Percentiles rank a stretch among this genome's conserved stretches.
Evolutionary conservation across 2,888 invertebrate genomes (phyloP).

Genomic region (Pyrochroa serraticornis): DNA sequence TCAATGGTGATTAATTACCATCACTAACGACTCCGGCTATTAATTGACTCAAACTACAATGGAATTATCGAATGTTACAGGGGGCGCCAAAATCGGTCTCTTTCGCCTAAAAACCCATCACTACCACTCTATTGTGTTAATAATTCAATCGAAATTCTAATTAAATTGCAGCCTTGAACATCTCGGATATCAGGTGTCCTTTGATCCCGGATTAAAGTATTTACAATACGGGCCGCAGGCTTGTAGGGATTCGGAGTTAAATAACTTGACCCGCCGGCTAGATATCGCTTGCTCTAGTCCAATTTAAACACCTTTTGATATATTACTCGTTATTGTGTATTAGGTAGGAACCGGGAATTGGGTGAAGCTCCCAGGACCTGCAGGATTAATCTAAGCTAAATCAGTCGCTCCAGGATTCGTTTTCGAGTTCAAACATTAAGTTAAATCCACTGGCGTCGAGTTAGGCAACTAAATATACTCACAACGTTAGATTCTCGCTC

Average conservation of each 20-base stretch:
- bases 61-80: too few species aligned
- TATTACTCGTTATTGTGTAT: slow-evolving; percentile 25
- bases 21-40: too few species aligned
- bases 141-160: slow-evolving; percentile 29
- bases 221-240: slow-evolving; percentile 27
- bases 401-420: too few species aligned
- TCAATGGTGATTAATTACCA: too few species aligned
- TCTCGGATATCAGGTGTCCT: slow-evolving; percentile 30
- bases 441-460: too few species aligned
- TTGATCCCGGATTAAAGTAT: slow-evolving; percentile 33
- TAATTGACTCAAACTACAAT: too few species aligned
- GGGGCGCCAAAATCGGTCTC: too few species aligned
- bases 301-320: slow-evolving; percentile 24
- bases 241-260: slow-evolving; percentile 32
- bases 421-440: too few species aligned
- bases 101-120: not conserved
- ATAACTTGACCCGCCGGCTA: slow-evolving; percentile 30
- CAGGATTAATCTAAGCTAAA: too few species aligned
- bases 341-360: not conserved
- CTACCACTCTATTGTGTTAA: slow-evolving; percentile 15
- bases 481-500: too few species aligned
- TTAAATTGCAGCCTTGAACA: slow-evolving; percentile 24
- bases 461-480: too few species aligned
- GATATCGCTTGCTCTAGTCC: slow-evolving; percentile 25
- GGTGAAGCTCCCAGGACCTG: not conserved